Evolutionary conservation across 2,888 invertebrate species (phyloP), one percentile per base, ranked within the genome.

Genomic region (Volucella inflata): DNA sequence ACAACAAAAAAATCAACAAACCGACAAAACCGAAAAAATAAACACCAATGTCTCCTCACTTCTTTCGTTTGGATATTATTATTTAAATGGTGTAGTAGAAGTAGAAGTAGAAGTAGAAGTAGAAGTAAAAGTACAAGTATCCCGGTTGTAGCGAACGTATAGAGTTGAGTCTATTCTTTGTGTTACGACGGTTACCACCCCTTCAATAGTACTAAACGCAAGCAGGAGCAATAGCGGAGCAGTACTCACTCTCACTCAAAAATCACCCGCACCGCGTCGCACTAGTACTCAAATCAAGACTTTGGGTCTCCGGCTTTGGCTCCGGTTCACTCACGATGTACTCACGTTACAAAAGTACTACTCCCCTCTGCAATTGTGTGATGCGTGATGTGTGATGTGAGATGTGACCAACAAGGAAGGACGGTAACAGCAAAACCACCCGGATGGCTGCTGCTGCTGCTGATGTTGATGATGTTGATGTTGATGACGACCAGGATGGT

Each of bases 161-260:
- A 30, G 6, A 30, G 30, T 30, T 30, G 30, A 30, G 30, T 30
- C 6, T 46, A 68, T 74, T 68, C 55, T 62, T 42, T 64, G 38
- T 70, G 50, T 82, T 60, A 77, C 46, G 60, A 82, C 79, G 65
- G 65, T 75, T 76, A 60, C 84, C 83, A 83, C 84, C 84, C 80
- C 76, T 80, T 80, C 75, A 62, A 72, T 51, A 46, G 59, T 79
- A 85, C 81, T 76, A 80, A 77, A 76, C 57, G 65, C 60, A 62
- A 60, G 64, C 40, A 21, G 21, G 11, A 30, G 30, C 30, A 30
- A 30, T 30, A 30, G 30, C 30, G 40, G 44, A 71, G 38, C 51
- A 50, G 59, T 40, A 81, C 65, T 77, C 59, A 81, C 80, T 81
- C 85, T 76, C 80, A 55, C 65, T 80, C 30, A 30, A 30, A 30